Evolutionary conservation across 2,113 vertebrate species (phyloP).

Genomic region (Trochalopteron elliotii): DNA sequence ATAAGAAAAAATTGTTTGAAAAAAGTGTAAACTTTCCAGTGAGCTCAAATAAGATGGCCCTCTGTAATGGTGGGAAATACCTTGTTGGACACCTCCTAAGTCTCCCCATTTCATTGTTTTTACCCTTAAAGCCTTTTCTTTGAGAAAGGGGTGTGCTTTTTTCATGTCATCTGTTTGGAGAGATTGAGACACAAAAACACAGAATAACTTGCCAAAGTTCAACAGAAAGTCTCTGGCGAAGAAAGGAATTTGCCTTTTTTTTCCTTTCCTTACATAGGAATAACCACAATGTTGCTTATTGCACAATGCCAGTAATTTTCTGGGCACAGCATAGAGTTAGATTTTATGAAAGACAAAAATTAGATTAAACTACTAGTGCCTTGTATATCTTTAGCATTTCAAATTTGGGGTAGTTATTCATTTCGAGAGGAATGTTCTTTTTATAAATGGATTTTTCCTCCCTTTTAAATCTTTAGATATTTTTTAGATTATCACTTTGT

Average conservation of each 20-base stretch:
- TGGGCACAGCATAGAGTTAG: neutral
- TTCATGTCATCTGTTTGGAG: neutral
- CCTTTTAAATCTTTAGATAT: slow-evolving; percentile 10
- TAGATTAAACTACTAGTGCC: neutral
- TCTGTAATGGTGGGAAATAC: neutral
- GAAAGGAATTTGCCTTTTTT: neutral
- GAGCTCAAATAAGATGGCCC: neutral
- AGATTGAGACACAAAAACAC: neutral
- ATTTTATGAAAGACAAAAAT: slow-evolving; percentile 45
- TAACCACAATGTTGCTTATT: slow-evolving; percentile 26
- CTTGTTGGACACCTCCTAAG: neutral
- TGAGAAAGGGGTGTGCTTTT: neutral
- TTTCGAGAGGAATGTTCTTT: slow-evolving; percentile 39
- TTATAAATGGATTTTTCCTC: slow-evolving; percentile 50
- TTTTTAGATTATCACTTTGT: slow-evolving; percentile 29
- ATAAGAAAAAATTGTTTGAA: neutral
- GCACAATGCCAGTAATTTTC: slow-evolving; percentile 27
- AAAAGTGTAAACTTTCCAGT: neutral
- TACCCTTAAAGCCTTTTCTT: neutral
- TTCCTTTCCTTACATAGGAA: slow-evolving; percentile 14
- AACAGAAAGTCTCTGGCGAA: slow-evolving; percentile 6
- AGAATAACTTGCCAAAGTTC: slow-evolving; percentile 15
- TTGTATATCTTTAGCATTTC: slow-evolving; percentile 32
- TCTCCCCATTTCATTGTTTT: neutral
- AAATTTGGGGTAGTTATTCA: neutral